These are phyloP conservation scores for Syrmaticus mikado DNA, from an alignment of 2,113 vertebrate species.

Conservation along the genomic window DNA sequence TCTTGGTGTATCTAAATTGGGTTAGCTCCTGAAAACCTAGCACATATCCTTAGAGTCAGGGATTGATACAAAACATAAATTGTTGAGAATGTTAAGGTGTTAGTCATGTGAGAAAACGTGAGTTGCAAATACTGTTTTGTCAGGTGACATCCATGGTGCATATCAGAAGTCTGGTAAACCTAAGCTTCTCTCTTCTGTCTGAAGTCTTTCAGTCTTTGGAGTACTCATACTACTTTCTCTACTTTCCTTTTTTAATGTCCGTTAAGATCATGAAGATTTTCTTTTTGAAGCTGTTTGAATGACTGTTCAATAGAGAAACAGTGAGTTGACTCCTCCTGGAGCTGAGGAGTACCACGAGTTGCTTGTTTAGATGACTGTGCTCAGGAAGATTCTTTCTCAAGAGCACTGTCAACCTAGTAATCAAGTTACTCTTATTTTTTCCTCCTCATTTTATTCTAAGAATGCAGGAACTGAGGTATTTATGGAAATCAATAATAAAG, in stretches of 20 bases:
- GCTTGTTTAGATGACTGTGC: neutral
- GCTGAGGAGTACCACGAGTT: neutral
- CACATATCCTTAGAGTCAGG: neutral
- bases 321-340: neutral
- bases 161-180: neutral
- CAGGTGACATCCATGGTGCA: neutral
- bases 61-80: neutral
- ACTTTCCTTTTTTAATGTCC: neutral
- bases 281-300: neutral
- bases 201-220: neutral
- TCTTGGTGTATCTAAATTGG: neutral
- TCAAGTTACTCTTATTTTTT: neutral
- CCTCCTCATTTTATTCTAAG: neutral
- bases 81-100: neutral
- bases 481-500: neutral
- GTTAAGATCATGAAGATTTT: neutral
- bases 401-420: neutral
- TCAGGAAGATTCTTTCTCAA: neutral
- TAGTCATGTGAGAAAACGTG: neutral
- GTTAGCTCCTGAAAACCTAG: neutral
- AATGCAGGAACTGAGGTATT: neutral
- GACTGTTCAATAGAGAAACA: neutral
- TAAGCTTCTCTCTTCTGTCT: neutral
- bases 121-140: neutral
- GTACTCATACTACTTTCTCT: neutral